Evolutionary conservation across 2,113 vertebrate genomes (phyloP), one percentile per base, ranked within the genome.

Genomic region (Rhipidura dahli): DNA sequence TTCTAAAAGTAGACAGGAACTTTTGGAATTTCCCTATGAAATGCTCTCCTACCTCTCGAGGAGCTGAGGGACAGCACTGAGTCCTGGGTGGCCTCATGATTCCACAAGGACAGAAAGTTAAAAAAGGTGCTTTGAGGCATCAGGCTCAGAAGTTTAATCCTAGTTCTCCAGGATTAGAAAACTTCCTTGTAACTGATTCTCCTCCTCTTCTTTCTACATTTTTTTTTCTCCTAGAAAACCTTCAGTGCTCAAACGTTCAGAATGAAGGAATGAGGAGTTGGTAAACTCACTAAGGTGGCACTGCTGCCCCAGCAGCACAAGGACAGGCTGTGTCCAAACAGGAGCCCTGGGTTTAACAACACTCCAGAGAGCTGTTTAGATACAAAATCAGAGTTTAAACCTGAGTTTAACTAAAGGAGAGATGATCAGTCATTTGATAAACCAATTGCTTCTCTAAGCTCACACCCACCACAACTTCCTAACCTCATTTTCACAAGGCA

Each of bases 1-100:
- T 26, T 83, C 87, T 20, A 56, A 37, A 96, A 37, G 47, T 21
- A 72, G 79, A 94, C 86, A 89, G 92, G 85, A 93, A 94, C 88
- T 89, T 88, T 0, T 71, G 94, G 92, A 91, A 96, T 95, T 95
- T 92, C 94, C 93, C 77, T 53, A 24, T 0, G 5, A 83, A 27
- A 63, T 15, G 35, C 60, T 84, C 7, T 44, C 79, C 59, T 60
- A 4, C 60, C 35, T 87, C 83, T 84, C 11, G 17, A 92, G 87
- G 77, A 73, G 51, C 69, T 94, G 13, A 75, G 26, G 87, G 44
- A 53, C 57, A 83, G 71, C 42, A 57, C 64, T 2, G 3, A 83
- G 64, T 17, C 14, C 84, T 35, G n/a, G 30, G 79, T 39, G 79
- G 79, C 79, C 79, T 77, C 89, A 4, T 1, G n/a, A 63, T 42